phyloP scores from a whole-genome alignment of 1,140 invertebrate genomes.

The Lepidurus arcticus region DNA sequence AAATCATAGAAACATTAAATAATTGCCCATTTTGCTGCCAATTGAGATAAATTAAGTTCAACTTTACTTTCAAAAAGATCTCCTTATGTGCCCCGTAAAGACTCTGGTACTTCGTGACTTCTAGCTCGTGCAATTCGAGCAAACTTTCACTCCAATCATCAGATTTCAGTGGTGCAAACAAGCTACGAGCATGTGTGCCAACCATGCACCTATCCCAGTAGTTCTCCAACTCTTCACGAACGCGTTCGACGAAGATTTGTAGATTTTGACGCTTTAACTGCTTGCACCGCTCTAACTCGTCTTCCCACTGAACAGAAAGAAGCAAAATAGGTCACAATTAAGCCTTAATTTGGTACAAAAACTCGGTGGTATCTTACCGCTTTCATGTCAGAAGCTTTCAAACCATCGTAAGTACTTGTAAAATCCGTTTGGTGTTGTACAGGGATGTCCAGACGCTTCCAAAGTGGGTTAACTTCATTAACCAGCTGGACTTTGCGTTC shows the following conservation, averaged over 20 bases:
- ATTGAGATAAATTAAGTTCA: constrained; percentile 24
- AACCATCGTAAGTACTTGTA: background rate
- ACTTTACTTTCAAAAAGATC: constrained; percentile 42
- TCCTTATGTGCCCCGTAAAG: constrained; percentile 61
- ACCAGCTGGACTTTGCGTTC: background rate
- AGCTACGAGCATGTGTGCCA: constrained; percentile 53
- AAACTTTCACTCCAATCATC: constrained; percentile 67
- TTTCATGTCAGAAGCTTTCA: constrained; percentile 24
- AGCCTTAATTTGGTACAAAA: constrained; percentile 42
- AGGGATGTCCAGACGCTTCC: background rate
- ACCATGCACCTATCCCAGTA: constrained; percentile 68
- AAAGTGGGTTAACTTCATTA: background rate
- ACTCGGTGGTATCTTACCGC: constrained; percentile 34
- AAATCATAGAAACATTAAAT: too few relatives aligned
- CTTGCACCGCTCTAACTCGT: constrained; percentile 59
- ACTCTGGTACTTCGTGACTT: constrained; percentile 59
- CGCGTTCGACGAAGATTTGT: constrained; percentile 60
- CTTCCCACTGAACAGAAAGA: constrained; percentile 44
- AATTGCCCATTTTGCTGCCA: constrained; percentile 31
- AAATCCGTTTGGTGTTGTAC: background rate
- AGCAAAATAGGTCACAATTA: constrained; percentile 25
- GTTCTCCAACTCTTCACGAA: constrained; percentile 58
- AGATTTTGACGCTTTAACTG: constrained; percentile 59
- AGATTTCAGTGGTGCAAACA: constrained; percentile 56
- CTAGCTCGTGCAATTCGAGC: constrained; percentile 64